Conservation (phyloP, 2,797 vertebrate species). For the Microcaecilia unicolor region DNA sequence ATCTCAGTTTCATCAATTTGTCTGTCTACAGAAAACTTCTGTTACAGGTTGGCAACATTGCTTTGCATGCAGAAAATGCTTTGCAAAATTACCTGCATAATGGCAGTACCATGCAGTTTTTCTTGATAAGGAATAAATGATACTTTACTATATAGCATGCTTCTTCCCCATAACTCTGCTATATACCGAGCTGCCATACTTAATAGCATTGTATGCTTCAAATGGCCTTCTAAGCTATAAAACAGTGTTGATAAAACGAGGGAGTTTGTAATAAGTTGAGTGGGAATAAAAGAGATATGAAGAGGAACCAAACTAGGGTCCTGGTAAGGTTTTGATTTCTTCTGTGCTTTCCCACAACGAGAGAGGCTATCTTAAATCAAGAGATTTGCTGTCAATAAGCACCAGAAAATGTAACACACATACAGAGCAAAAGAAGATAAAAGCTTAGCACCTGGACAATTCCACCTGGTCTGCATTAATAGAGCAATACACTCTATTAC, state of each 20-base stretch:
- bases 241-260: slow-evolving; percentile 53
- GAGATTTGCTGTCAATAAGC: slow-evolving; percentile 46
- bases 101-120: too few species aligned
- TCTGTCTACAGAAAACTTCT: too few species aligned
- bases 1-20: too few species aligned
- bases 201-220: slow-evolving; percentile 40
- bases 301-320: slow-evolving; percentile 27
- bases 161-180: slow-evolving; percentile 5
- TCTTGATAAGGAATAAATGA: too few species aligned
- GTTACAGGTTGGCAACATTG: too few species aligned
- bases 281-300: slow-evolving; percentile 27
- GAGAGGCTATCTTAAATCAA: slow-evolving; percentile 51
- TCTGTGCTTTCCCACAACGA: slow-evolving; percentile 17
- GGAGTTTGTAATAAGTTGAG: slow-evolving; percentile 36
- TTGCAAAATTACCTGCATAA: too few species aligned
- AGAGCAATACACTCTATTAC: slow-evolving; percentile 45
- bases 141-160: too few species aligned
- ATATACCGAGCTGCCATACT: slow-evolving; percentile 21
- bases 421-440: slow-evolving; percentile 54
- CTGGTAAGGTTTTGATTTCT: slow-evolving; percentile 26
- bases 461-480: slow-evolving; percentile 54
- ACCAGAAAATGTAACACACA: slow-evolving; percentile 45
- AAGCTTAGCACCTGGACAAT: slow-evolving; percentile 60
- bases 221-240: slow-evolving; percentile 38
- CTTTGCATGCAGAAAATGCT: too few species aligned